A percentile compares a stretch with the other conserved stretches of the same genome.
Conservation (phyloP, 2,113 vertebrate genomes). For the Pedionomus torquatus region DNA sequence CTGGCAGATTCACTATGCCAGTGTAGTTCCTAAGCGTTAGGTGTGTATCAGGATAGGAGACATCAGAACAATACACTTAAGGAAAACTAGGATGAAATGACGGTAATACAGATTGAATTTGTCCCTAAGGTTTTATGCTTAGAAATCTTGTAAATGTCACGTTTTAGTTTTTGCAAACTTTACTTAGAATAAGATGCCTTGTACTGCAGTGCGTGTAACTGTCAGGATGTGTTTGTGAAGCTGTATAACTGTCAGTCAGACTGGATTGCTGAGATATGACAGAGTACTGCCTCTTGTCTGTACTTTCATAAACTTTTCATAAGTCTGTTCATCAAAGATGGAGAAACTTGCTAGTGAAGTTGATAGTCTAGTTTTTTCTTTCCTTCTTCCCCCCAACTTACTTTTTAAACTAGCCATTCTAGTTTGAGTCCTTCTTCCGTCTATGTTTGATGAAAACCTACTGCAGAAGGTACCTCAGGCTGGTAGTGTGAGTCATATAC, state of each 20-base stretch:
- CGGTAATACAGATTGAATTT: not conserved
- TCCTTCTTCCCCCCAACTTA: not conserved
- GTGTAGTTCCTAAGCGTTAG: not conserved
- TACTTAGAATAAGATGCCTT: not conserved
- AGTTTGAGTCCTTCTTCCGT: not conserved
- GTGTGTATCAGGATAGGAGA: not conserved
- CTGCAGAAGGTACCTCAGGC: not conserved
- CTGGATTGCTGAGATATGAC: not conserved
- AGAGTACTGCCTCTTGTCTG: not conserved
- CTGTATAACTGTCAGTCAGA: slow-evolving; percentile 32
- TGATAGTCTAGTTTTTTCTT: not conserved
- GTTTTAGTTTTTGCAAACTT: slow-evolving; percentile 6
- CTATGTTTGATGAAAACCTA: not conserved
- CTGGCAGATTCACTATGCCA: not conserved
- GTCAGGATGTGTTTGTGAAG: slow-evolving; percentile 26
- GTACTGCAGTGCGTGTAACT: not conserved
- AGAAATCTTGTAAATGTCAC: slow-evolving; percentile 46
- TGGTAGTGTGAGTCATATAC: not conserved
- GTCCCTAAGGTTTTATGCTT: not conserved
- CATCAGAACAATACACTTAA: not conserved
- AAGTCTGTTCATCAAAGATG: not conserved
- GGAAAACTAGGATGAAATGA: not conserved
- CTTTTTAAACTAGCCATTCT: not conserved
- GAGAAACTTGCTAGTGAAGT: not conserved
- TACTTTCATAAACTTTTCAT: slow-evolving; percentile 28